Evolutionary conservation across 2,797 vertebrate species (phyloP).

Genomic region (Threskiornis aethiopicus): DNA sequence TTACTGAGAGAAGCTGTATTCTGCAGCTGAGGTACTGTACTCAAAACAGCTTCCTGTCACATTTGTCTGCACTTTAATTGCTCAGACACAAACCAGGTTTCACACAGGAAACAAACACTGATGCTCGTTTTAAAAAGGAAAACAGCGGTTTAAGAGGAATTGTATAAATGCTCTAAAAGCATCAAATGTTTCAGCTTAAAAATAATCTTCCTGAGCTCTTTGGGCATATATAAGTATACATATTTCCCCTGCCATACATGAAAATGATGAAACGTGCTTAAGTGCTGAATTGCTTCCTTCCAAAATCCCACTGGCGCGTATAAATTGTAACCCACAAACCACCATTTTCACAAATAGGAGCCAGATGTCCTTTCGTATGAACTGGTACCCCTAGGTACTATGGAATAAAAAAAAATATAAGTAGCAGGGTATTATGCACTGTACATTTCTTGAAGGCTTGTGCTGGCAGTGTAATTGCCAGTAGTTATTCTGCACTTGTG

Average conservation of each 20-base stretch:
- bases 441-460: background rate
- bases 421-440: background rate
- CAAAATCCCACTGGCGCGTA: background rate
- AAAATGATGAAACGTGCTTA: background rate
- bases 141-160: conserved; percentile 5
- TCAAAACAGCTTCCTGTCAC: conserved; percentile 40
- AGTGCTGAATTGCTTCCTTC: conserved; percentile 7
- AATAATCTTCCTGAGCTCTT: background rate
- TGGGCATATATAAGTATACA: background rate
- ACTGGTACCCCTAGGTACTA: background rate
- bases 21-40: conserved; percentile 9
- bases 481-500: background rate
- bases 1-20: background rate
- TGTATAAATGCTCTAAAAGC: background rate
- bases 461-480: background rate
- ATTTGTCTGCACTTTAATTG: conserved; percentile 45
- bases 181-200: background rate
- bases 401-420: background rate
- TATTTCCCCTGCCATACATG: background rate
- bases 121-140: conserved; percentile 42
- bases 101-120: conserved; percentile 21
- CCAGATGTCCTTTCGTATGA: background rate
- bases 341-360: background rate
- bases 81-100: conserved; percentile 4
- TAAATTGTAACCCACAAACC: background rate